A percentile compares a stretch with the other conserved stretches of the same genome.
Evolutionary conservation across 2,888 invertebrate species (phyloP).

Genomic region (Strigamia transsilvanica): DNA sequence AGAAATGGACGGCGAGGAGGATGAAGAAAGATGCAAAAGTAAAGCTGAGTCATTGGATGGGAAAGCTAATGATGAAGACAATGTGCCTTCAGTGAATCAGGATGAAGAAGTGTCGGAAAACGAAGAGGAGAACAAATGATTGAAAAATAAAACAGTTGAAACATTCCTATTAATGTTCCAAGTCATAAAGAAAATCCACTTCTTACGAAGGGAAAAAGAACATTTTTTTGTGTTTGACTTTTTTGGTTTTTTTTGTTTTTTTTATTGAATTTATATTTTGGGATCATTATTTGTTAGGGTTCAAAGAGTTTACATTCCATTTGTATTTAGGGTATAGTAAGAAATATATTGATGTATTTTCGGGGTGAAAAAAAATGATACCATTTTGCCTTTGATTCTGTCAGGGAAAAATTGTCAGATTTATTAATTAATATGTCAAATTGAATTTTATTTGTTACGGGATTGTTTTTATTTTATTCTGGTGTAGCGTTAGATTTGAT

Average conservation of each 20-base stretch:
- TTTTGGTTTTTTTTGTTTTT: not conserved
- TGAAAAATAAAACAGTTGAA: slow-evolving; percentile 14
- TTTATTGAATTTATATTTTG: not conserved
- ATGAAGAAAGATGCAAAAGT: slow-evolving; percentile 15
- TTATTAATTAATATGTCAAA: slow-evolving; percentile 7
- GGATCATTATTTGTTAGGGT: slow-evolving; percentile 40
- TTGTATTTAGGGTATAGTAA: slow-evolving; percentile 43
- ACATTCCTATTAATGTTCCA: slow-evolving; percentile 27
- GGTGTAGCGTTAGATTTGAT: not conserved
- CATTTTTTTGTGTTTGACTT: slow-evolving; percentile 9
- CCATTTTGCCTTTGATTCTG: slow-evolving; percentile 40
- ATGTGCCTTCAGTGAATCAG: slow-evolving; percentile 24
- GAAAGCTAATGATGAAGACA: slow-evolving; percentile 26
- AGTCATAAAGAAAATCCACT: not conserved
- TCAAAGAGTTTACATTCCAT: slow-evolving; percentile 44
- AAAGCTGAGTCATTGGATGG: not conserved
- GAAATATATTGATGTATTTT: slow-evolving; percentile 17
- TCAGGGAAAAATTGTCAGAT: slow-evolving; percentile 11
- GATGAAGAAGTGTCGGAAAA: not conserved
- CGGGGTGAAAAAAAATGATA: not conserved
- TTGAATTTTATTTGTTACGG: slow-evolving; percentile 11
- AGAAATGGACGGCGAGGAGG: not conserved
- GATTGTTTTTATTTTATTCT: not conserved
- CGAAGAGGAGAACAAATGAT: slow-evolving; percentile 14
- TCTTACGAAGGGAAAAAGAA: not conserved